Evolutionary conservation across 2,113 vertebrate genomes (phyloP), one percentile per base, ranked within the genome.

Genomic region (Martes martes): DNA sequence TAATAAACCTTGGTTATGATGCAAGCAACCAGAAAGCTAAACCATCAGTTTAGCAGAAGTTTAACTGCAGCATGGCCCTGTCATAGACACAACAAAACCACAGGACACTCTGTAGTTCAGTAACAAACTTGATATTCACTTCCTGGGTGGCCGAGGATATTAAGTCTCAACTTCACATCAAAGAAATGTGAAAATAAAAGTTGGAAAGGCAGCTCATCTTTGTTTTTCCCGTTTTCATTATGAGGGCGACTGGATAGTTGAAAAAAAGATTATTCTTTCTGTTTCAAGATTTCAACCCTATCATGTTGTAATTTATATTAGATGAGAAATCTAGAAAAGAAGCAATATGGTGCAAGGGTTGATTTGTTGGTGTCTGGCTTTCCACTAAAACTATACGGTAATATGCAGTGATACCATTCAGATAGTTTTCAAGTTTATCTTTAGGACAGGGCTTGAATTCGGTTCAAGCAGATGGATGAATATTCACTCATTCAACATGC

Each of bases 1-100:
- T 89, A 81, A 74, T 93, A 98, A 86, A 88, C 33, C 47, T 95
- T 47, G 11, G n/a, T 71, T 97, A 97, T 52, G 81, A 83, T 28
- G 61, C 39, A 59, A 61, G 21, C 7, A 67, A 24, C 79, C 79
- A 96, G 82, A 79, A 97, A 94, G 96, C 31, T 55, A 80, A 95
- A 84, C 4, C 74, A 14, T 69, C 69, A 39, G 11, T 96, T 57
- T 93, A 42, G 42, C 76, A 39, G 74, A 98, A 97, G 42, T 31
- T 83, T 69, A 52, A 91, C 19, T 84, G 11, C 9, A 47, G 8
- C 59, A 55, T n/a, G 61, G 21, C 23, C 19, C 45, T 31, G 1
- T 23, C 73, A 39, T 24, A 47, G 15, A 31, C 19, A 39, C 50
- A 39, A 80, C n/a, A 92, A 55, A 63, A 73, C 24, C 15, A 19